These are phyloP conservation scores for Melangyna quadrimaculata DNA, from an alignment of 2,888 invertebrate species.

Conservation along the genomic window DNA sequence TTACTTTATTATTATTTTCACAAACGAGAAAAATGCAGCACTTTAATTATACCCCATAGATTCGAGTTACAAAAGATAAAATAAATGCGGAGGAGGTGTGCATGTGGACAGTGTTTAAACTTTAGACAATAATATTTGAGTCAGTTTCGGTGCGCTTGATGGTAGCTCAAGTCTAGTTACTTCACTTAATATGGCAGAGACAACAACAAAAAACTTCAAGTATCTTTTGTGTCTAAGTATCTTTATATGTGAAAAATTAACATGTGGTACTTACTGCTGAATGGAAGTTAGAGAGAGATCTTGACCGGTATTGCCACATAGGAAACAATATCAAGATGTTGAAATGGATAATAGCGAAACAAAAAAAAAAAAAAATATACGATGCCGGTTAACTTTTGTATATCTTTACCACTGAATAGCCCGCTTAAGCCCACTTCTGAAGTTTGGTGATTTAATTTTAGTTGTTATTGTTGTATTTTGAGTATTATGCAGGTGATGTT, in stretches of 20 bases:
- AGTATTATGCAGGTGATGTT: slow-evolving; percentile 13
- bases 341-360: slow-evolving; percentile 57
- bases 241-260: neutral
- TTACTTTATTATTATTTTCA: neutral
- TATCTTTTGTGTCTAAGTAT: neutral
- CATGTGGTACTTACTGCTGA: slow-evolving; percentile 37
- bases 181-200: slow-evolving; percentile 8
- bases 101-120: slow-evolving; percentile 40
- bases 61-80: neutral
- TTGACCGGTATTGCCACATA: slow-evolving; percentile 68
- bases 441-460: neutral
- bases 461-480: neutral
- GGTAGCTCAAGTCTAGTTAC: neutral
- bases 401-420: neutral
- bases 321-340: slow-evolving; percentile 66
- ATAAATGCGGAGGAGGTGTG: slow-evolving; percentile 44
- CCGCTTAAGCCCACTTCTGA: neutral
- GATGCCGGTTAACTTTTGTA: slow-evolving; percentile 38
- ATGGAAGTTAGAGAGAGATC: slow-evolving; percentile 25
- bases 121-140: slow-evolving; percentile 16
- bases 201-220: neutral
- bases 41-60: slow-evolving; percentile 28
- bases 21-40: slow-evolving; percentile 40
- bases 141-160: neutral
- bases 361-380: no score